Evolutionary conservation across 2,113 vertebrate genomes (phyloP).

Genomic region (Atrichornis clamosus): DNA sequence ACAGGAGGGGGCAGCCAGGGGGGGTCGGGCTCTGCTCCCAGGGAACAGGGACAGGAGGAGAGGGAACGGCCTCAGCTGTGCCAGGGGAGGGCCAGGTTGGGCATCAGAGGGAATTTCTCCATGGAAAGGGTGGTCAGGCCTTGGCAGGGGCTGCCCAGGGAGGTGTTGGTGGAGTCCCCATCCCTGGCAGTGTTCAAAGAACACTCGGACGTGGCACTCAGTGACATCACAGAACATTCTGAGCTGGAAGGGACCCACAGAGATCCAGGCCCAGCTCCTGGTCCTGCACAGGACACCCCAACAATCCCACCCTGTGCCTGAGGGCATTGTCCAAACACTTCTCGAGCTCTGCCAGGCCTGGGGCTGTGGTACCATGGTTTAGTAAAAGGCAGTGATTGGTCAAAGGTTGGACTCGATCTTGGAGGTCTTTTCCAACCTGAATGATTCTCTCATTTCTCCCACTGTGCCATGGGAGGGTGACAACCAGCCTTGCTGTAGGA

Average conservation of each 20-base stretch:
- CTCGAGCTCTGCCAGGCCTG: neutral
- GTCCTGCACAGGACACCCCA: neutral
- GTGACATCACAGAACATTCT: neutral
- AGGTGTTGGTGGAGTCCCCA: neutral
- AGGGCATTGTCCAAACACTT: neutral
- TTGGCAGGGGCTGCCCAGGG: neutral
- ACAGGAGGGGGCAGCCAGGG: neutral
- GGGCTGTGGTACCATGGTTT: neutral
- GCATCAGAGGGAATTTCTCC: fast-evolving
- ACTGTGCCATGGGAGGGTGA: neutral
- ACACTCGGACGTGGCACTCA: too few relatives aligned
- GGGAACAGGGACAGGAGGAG: neutral
- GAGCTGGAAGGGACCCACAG: neutral
- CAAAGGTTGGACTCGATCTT: fast-evolving
- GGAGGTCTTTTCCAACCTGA: neutral
- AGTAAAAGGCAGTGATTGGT: neutral
- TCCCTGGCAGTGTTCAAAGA: neutral
- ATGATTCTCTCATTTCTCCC: neutral
- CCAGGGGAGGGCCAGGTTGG: fast-evolving
- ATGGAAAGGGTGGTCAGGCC: fast-evolving
- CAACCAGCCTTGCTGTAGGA: neutral
- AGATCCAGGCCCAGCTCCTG: neutral
- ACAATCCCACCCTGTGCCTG: too few relatives aligned
- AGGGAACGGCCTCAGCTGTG: neutral
- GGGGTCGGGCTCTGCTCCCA: neutral